Evolutionary conservation across 2,888 invertebrate genomes (phyloP), one percentile per base, ranked within the genome.

Genomic region (Eutolmus rufibarbis): DNA sequence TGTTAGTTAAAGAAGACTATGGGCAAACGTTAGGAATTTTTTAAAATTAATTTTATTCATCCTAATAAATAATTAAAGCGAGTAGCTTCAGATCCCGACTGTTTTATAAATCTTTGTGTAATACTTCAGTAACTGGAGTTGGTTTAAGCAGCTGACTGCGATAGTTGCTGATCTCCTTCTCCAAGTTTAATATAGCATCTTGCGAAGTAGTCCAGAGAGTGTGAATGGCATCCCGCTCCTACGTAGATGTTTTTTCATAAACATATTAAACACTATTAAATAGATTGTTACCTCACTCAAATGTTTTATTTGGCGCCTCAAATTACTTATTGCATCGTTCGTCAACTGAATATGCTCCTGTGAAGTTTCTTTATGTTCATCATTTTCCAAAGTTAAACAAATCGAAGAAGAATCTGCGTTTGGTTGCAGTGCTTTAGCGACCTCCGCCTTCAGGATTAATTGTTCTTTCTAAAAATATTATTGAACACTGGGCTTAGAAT

Each of bases 141-240:
- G 89, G 88, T 56, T 86, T 87, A 87, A 81, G 89, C 34, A 92
- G 74, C 86, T 91, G 91, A 46, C 88, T 89, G 0, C 91, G 90
- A 90, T 94, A 95, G 34, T 93, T 92, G 91, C 93, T 94, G 3
- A 96, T 91, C 92, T 96, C 96, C 28, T 93, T 93, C 90, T 96
- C 96, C 87, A 96, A 92, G 81, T 94, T 94, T 56, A 95, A 94
- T 79, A 96, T 95, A 0, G 95, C 95, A 90, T 94, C 94, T 88
- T 95, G 93, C 0, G 95, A 94, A 88, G 94, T 95, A 91, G 95
- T 95, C 95, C 96, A 96, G 51, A 96, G 91, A 23, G 94, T 94
- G 77, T 94, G 93, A 2, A 95, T 92, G 0, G 95, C 95, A 82
- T 95, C 94, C 90, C 96, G 95, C 92, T 96, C 96, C 94, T 95